Evolutionary conservation across 2,797 vertebrate species (phyloP), one percentile per base, ranked within the genome.

Genomic region (Melanotaenia trifasciata): DNA sequence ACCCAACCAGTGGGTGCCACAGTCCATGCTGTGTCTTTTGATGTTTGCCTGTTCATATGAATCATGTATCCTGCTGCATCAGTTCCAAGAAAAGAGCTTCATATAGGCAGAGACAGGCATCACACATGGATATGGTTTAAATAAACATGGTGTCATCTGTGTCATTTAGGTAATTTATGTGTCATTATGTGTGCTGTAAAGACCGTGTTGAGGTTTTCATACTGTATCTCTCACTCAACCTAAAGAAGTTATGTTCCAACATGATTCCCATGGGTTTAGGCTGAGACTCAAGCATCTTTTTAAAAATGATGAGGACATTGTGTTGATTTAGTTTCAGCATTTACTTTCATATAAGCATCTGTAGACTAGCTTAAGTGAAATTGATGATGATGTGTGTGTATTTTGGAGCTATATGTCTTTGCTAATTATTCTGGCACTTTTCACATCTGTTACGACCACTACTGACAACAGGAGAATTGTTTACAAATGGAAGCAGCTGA

Each of bases 11-110:
- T 68, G 16, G 11, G 70, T 72, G 70, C 61, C 69, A 26, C 51
- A 45, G 32, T 65, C 32, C 14, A 33, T 43, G 45, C 14, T 64
- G 57, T 30, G 40, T 56, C 26, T 73, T 83, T 85, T 84, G 68
- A 78, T 71, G 76, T 79, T 28, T 43, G 11, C 51, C 45, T 58
- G 30, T 78, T 76, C 72, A 60, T 84, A 84, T 86, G 78, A 82
- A 62, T 88, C 81, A 63, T 53, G 13, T 32, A 53, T 24, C 61
- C 24, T 36, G 16, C 64, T 53, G 64, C 18, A 32, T 35, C 76
- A 66, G 61, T 84, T 84, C 83, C 16, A 57, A 50, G 78, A 87
- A 60, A 33, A 67, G 3, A 5, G 51, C 72, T 76, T 28, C 65
- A 61, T 59, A 78, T 77, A 84, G 67, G 28, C 58, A 36, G 68